Percentiles rank a stretch among this genome's conserved stretches.
These are phyloP conservation scores for Melanotaenia pygmaea DNA, from an alignment of 2,797 vertebrate genomes.

Conservation along the genomic window DNA sequence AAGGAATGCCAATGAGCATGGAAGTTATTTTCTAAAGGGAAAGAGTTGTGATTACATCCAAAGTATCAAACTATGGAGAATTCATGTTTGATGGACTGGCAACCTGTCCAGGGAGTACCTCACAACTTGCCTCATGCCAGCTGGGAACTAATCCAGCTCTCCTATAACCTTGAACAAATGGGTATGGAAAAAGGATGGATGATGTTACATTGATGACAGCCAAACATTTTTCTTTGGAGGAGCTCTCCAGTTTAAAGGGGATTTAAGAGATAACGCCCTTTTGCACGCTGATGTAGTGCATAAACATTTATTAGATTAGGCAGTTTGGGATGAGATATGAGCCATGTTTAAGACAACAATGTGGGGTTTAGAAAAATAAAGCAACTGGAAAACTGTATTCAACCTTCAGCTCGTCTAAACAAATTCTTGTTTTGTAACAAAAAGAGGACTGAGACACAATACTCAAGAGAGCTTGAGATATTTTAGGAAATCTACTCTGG, in stretches of 20 bases:
- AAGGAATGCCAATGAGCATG: slow-evolving; percentile 41
- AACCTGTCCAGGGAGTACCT: background rate
- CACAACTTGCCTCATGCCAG: background rate
- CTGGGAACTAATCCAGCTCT: background rate
- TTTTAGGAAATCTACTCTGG: background rate
- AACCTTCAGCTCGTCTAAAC: slow-evolving; percentile 2
- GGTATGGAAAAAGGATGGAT: background rate
- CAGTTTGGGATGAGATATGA: slow-evolving; percentile 1
- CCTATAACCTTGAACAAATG: background rate
- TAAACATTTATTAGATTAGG: background rate
- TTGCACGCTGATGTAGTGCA: background rate
- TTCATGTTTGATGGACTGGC: background rate
- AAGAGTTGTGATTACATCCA: background rate
- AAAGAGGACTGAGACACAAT: background rate
- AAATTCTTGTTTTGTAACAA: background rate
- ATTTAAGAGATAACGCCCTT: slow-evolving; percentile 2
- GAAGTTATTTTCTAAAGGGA: slow-evolving; percentile 40
- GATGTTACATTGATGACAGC: background rate
- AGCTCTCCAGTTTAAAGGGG: background rate
- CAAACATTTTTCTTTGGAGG: slow-evolving; percentile 5
- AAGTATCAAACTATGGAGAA: slow-evolving; percentile 3
- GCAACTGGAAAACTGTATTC: background rate
- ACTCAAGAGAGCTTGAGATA: background rate
- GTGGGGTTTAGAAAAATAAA: background rate
- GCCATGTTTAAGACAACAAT: background rate